Percentiles rank a stretch among this genome's conserved stretches.
These are phyloP conservation scores for Drosophila borealis DNA, from an alignment of 2,888 invertebrate genomes.

Conservation along the genomic window DNA sequence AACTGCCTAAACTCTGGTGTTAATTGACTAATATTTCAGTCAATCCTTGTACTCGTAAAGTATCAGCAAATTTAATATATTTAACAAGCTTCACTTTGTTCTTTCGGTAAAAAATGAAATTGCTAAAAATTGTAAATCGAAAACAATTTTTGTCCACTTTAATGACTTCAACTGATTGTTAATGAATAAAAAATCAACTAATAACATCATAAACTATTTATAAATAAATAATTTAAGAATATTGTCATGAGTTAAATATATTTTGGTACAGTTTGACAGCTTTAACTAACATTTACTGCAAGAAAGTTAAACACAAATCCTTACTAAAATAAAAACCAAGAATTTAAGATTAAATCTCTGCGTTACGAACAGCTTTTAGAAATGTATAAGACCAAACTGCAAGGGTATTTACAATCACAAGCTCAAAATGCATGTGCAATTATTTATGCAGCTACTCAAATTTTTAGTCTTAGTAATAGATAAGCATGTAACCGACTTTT, in stretches of 20 bases:
- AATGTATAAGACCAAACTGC: background rate
- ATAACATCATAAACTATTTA: no score
- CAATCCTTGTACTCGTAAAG: no score
- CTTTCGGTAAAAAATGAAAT: no score
- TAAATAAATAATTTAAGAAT: no score
- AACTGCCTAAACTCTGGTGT: background rate
- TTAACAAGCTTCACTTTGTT: background rate
- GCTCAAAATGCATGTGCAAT: constrained; percentile 21
- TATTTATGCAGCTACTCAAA: constrained; percentile 42
- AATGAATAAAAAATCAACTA: background rate
- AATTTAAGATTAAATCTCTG: no score
- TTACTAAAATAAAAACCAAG: no score
- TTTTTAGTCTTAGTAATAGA: constrained; percentile 37
- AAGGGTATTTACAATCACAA: constrained; percentile 32
- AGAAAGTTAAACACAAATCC: no score
- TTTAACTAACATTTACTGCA: background rate
- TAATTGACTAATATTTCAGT: no score
- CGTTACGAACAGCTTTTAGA: background rate
- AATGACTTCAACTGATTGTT: background rate
- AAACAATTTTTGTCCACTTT: background rate
- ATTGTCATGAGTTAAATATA: no score
- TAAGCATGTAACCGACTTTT: constrained; percentile 33
- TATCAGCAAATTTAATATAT: background rate
- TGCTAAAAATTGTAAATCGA: background rate
- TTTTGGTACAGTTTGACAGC: background rate